Conservation (phyloP, 2,113 vertebrate species). For the Calypte anna region DNA sequence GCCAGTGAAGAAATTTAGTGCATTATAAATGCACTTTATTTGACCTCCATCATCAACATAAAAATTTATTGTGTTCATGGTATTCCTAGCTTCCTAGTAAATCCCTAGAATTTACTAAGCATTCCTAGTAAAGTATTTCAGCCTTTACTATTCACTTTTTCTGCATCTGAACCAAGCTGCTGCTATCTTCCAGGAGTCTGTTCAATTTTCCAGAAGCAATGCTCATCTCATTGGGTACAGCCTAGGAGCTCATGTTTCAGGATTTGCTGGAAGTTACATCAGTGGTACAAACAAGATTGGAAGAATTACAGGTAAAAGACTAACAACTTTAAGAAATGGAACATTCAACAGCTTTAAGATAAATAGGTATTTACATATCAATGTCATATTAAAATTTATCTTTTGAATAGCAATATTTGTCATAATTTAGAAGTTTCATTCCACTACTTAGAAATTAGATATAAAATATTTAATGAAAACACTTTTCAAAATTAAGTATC, state of each 20-base stretch:
- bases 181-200: conserved; percentile 79
- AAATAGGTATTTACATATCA: not conserved
- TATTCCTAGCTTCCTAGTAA: not conserved
- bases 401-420: not conserved
- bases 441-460: not conserved
- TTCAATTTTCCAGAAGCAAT: conserved; percentile 79
- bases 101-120: too few relatives aligned
- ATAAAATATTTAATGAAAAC: not conserved
- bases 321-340: not conserved
- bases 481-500: not conserved
- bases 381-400: not conserved
- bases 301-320: conserved; percentile 90
- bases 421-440: not conserved
- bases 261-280: conserved; percentile 91
- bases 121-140: not conserved
- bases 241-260: conserved; percentile 93
- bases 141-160: not conserved
- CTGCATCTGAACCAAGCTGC: not conserved
- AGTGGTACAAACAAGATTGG: conserved; percentile 83
- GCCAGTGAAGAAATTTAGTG: not conserved
- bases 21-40: not conserved
- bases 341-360: not conserved
- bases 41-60: not conserved
- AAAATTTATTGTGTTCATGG: not conserved
- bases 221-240: conserved; percentile 96